Evolutionary conservation across 2,888 invertebrate species (phyloP), one percentile per base, ranked within the genome.

Genomic region (Ernsta delagoae): DNA sequence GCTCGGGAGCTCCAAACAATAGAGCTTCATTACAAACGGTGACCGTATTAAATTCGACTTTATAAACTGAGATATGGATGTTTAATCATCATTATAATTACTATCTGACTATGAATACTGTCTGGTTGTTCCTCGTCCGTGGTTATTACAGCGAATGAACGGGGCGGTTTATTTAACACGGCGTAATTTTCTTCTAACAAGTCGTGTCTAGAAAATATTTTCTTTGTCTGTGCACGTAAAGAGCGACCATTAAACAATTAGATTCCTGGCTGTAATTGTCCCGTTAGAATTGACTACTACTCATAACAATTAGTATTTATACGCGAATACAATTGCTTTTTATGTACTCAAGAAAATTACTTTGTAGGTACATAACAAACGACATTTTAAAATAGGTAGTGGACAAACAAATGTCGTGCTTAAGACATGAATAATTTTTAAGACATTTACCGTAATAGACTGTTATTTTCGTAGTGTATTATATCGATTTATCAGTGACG

Each of bases 21-120:
- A 79, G 85, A 72, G 82, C 85, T 87, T 92, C 92, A 89, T 93
- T 92, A 92, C 81, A 73, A 82, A 88, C 86, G 83, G 91, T 93
- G 92, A 93, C 89, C 88, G 79, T 80, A 87, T 86, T 89, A 83
- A 87, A 68, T 57, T 43, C 57, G 39, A 56, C 53, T 60, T 62
- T 54, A 57, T 50, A 62, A 57, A 68, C 61, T 16, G 56, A 68
- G 68, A 62, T 62, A 57, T 62, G 68, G 31, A 67, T 67, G 61
- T 68, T 68, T 68, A 62, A 68, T 68, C 68, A 62, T 68, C 68
- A 68, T 68, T 61, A 62, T 69, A 69, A 69, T 69, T 69, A 63
- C 68, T 57, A 39, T 67, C 56, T 34, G 59, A 62, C 62, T 57
- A 16, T 45, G 67, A 39, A 45, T 12, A 57, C 62, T 45, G 56